phyloP scores from a whole-genome alignment of 1,140 invertebrate genomes.

The Stenopsyche tienmushanensis region DNA sequence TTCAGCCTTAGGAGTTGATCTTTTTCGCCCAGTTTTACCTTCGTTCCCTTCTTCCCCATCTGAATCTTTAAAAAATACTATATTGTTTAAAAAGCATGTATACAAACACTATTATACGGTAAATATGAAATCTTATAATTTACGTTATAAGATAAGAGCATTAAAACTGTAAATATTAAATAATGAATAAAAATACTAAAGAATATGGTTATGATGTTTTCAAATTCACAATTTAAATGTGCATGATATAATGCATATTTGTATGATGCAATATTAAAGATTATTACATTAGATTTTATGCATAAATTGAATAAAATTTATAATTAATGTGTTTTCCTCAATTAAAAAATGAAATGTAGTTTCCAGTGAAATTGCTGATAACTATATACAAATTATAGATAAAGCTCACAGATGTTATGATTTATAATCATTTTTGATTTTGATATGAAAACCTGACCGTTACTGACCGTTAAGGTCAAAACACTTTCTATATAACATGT shows the following conservation, averaged over 20 bases:
- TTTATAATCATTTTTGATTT: too few relatives aligned
- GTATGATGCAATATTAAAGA: constrained; percentile 35
- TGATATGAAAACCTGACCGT: too few relatives aligned
- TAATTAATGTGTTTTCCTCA: too few relatives aligned
- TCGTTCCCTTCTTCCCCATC: constrained; percentile 67
- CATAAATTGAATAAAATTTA: not conserved
- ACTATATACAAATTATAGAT: too few relatives aligned
- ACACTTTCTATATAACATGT: too few relatives aligned
- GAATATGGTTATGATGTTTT: not conserved
- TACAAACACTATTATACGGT: not conserved
- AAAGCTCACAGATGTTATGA: too few relatives aligned
- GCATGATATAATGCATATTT: too few relatives aligned
- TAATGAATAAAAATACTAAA: not conserved
- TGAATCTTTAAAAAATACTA: constrained; percentile 57
- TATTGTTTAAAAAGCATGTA: constrained; percentile 26
- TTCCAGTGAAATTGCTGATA: too few relatives aligned
- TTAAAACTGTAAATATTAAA: not conserved
- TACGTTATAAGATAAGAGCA: not conserved
- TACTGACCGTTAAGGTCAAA: too few relatives aligned
- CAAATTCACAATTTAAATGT: too few relatives aligned
- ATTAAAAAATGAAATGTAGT: too few relatives aligned
- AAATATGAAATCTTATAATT: not conserved
- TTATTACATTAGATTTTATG: not conserved
- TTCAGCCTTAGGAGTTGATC: constrained; percentile 68
- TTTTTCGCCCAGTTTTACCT: constrained; percentile 50